phyloP scores from a whole-genome alignment of 2,797 vertebrate species.

The Acestrorhynchus altus region DNA sequence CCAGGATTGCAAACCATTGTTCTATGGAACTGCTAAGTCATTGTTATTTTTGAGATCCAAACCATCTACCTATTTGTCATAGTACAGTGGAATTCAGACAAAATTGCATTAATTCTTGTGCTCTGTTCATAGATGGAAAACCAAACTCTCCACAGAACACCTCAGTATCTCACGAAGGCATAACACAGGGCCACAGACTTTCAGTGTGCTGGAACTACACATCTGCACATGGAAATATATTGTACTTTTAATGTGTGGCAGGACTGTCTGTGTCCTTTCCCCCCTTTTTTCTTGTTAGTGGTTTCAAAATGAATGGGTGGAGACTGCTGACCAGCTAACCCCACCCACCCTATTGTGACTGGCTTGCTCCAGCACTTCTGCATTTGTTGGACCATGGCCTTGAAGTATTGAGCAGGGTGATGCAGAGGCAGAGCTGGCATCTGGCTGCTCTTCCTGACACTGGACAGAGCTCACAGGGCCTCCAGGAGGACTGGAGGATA shows the following conservation, averaged over 20 bases:
- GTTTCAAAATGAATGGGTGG: conserved; percentile 83
- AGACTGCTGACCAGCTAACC: conserved; percentile 80
- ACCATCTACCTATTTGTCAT: too few species aligned
- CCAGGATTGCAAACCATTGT: too few species aligned
- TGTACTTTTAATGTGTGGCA: conserved; percentile 5
- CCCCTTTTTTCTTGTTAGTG: neutral
- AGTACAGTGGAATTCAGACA: too few species aligned
- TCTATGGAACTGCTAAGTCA: too few species aligned
- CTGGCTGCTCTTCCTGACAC: conserved; percentile 70
- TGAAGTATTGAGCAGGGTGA: conserved; percentile 75
- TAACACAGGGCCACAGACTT: neutral
- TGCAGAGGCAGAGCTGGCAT: conserved; percentile 66
- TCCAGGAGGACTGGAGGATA: conserved; percentile 72
- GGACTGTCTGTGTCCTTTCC: neutral
- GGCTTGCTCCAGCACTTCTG: conserved; percentile 79
- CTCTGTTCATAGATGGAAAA: too few species aligned
- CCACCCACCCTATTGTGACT: conserved; percentile 77
- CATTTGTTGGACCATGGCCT: conserved; percentile 70
- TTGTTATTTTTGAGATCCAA: too few species aligned
- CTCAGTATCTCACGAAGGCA: too few species aligned
- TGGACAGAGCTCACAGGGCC: conserved; percentile 67
- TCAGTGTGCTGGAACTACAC: neutral
- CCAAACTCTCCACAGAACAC: too few species aligned
- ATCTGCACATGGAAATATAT: neutral
- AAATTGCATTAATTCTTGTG: too few species aligned